phyloP scores from a whole-genome alignment of 2,797 vertebrate species.

The Amazona finschi region DNA sequence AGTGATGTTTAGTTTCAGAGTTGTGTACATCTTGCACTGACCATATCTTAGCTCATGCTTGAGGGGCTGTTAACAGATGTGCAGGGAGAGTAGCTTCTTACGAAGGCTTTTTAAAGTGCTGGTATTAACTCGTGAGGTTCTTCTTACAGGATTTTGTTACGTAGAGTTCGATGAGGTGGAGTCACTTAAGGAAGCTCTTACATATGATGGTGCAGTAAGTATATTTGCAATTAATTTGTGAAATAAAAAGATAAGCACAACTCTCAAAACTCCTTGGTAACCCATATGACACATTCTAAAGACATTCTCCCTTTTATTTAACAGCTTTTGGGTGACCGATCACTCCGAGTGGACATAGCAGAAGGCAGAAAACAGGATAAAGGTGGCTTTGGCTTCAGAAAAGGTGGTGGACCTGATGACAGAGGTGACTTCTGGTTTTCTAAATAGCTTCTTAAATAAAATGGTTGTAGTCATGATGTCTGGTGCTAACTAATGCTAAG shows the following conservation, averaged over 20 bases:
- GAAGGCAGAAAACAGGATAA: slow-evolving; percentile 95
- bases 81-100: neutral
- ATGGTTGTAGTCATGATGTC: neutral
- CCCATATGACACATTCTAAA: neutral
- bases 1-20: neutral
- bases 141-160: slow-evolving; percentile 93
- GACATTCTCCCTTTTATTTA: neutral
- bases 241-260: neutral
- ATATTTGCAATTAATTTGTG: neutral
- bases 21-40: neutral
- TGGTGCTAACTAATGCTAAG: neutral
- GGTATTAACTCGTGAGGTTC: neutral
- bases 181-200: slow-evolving; percentile 96
- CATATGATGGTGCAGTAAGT: slow-evolving; percentile 96
- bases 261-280: neutral
- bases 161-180: slow-evolving; percentile 98
- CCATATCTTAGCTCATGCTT: accelerated
- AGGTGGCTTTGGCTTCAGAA: slow-evolving; percentile 94
- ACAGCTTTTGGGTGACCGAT: slow-evolving; percentile 88
- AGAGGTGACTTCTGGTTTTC: slow-evolving; percentile 80
- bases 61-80: neutral
- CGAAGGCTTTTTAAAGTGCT: neutral
- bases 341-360: slow-evolving; percentile 96
- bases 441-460: neutral
- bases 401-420: slow-evolving; percentile 86